These are phyloP conservation scores for Coboldia fuscipes DNA, from an alignment of 1,140 invertebrate species.

Conservation along the genomic window DNA sequence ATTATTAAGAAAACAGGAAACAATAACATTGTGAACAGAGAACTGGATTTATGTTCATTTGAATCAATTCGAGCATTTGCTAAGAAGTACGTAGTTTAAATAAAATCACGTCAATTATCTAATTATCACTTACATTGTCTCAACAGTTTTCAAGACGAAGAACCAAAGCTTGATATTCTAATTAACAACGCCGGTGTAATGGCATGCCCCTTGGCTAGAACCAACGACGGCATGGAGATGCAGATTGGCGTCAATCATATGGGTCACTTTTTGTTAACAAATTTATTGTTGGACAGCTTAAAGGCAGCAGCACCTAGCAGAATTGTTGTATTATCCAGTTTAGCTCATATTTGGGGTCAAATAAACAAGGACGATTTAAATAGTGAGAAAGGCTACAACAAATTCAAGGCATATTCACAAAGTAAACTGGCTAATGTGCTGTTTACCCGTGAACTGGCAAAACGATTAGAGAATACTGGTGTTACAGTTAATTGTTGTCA, in stretches of 20 bases:
- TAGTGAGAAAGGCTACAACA: constrained; percentile 32
- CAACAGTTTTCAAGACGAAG: constrained; percentile 25
- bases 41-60: constrained; percentile 57
- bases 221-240: constrained; percentile 59
- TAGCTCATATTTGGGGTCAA: constrained; percentile 24
- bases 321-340: constrained; percentile 21
- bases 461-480: constrained; percentile 29
- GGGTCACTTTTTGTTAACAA: constrained; percentile 68
- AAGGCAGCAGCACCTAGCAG: constrained; percentile 29
- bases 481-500: constrained; percentile 47
- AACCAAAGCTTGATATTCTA: constrained; percentile 49
- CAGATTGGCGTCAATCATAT: constrained; percentile 60
- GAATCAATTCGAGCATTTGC: constrained; percentile 50
- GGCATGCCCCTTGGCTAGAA: constrained; percentile 38
- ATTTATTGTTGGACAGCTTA: constrained; percentile 40
- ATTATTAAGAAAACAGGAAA: constrained; percentile 25
- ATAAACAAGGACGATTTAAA: constrained; percentile 52
- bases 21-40: constrained; percentile 31
- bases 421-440: constrained; percentile 58
- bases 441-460: constrained; percentile 40
- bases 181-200: constrained; percentile 83
- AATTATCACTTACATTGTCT: neutral
- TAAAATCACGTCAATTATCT: neutral
- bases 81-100: constrained; percentile 11
- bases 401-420: constrained; percentile 35